Percentiles rank a stretch among this genome's conserved stretches.
These are phyloP conservation scores for Nemotelus nigrinus DNA, from an alignment of 2,888 invertebrate species.

Conservation along the genomic window DNA sequence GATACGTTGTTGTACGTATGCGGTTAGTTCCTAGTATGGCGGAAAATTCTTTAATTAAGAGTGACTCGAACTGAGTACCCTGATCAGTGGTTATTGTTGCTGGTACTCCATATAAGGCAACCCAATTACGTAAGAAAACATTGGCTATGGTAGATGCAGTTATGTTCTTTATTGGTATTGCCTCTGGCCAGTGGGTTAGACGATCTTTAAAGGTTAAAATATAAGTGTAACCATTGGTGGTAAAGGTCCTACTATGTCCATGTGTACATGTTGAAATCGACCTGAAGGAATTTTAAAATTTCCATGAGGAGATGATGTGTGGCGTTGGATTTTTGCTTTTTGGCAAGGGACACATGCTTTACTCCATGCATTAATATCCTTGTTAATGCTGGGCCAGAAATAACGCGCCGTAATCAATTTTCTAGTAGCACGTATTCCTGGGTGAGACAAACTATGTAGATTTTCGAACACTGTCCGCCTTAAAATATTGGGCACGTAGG, in stretches of 20 bases:
- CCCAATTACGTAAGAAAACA: constrained; percentile 30
- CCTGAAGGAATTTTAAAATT: not conserved
- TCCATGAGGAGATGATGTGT: not conserved
- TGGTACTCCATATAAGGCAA: constrained; percentile 48
- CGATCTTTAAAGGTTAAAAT: constrained; percentile 4
- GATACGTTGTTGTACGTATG: constrained; percentile 41
- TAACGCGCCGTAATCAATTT: constrained; percentile 36
- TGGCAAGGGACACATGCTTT: constrained; percentile 3
- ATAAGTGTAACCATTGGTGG: not conserved
- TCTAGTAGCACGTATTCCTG: not conserved
- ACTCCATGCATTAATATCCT: constrained; percentile 17
- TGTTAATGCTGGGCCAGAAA: constrained; percentile 13
- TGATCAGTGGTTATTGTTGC: constrained; percentile 44
- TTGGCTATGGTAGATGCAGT: not conserved
- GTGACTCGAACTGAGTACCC: not conserved
- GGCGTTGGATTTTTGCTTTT: not conserved
- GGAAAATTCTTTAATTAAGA: constrained; percentile 40
- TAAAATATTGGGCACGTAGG: not conserved
- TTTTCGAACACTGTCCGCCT: not conserved
- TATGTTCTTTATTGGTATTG: not conserved
- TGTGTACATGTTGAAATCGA: not conserved
- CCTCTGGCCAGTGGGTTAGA: not conserved
- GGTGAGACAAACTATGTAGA: not conserved
- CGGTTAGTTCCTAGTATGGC: constrained; percentile 35
- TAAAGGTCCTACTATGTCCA: not conserved